phyloP scores from a whole-genome alignment of 2,113 vertebrate genomes.

The Lagopus leucura region DNA sequence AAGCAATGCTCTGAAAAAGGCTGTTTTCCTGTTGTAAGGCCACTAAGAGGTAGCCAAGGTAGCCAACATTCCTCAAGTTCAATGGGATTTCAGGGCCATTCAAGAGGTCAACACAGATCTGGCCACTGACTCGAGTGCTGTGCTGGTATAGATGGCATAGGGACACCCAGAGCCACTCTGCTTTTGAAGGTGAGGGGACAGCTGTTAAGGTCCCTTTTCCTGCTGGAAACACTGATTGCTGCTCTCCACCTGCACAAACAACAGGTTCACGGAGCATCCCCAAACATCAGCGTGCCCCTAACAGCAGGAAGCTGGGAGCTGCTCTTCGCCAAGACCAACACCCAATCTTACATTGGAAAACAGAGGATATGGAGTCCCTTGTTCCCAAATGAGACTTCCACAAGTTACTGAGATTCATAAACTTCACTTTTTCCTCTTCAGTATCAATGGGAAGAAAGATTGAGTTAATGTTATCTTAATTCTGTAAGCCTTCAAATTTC shows the following conservation, averaged over 20 bases:
- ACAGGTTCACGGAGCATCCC: not conserved
- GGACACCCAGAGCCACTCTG: not conserved
- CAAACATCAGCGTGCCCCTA: not conserved
- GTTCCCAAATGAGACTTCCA: not conserved
- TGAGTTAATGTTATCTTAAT: not conserved
- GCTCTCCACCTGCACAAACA: not conserved
- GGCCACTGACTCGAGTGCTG: not conserved
- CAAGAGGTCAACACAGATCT: not conserved
- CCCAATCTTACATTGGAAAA: not conserved
- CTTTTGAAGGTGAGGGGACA: not conserved
- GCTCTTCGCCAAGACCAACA: not conserved
- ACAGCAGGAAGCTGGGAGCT: not conserved
- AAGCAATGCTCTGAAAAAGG: fast-evolving
- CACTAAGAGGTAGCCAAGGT: not conserved
- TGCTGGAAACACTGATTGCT: not conserved
- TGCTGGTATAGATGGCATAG: not conserved
- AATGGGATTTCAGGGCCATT: not conserved
- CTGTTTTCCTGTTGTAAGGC: not conserved
- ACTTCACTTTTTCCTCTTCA: not conserved
- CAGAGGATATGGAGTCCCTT: not conserved
- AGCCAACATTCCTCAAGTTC: not conserved
- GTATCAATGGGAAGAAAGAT: not conserved
- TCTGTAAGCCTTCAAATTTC: constrained; percentile 1
- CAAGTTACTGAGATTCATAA: not conserved
- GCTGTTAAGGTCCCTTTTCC: not conserved